These are phyloP conservation scores for Chydorus sphaericus DNA, from an alignment of 2,888 invertebrate species.

Conservation along the genomic window DNA sequence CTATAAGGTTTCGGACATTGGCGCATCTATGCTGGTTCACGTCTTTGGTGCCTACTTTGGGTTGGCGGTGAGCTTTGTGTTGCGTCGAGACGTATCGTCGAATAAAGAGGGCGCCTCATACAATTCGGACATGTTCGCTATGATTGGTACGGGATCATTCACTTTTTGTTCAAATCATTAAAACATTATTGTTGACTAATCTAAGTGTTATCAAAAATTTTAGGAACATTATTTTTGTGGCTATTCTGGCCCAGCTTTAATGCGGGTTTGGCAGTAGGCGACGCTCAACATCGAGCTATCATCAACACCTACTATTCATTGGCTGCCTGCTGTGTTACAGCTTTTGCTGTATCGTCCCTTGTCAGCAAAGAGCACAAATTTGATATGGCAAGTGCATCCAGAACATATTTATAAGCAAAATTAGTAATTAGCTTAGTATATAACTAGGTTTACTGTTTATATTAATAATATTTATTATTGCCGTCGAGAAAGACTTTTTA, in stretches of 20 bases:
- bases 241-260: constrained; percentile 97
- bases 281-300: constrained; percentile 67
- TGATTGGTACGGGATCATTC: too few relatives aligned
- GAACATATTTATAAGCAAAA: background rate
- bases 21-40: constrained; percentile 89
- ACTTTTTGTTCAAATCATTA: too few relatives aligned
- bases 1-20: constrained; percentile 73
- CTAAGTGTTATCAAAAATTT: too few relatives aligned
- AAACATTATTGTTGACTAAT: too few relatives aligned
- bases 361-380: constrained; percentile 58
- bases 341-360: constrained; percentile 68
- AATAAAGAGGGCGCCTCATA: constrained; percentile 60
- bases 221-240: constrained; percentile 87
- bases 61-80: constrained; percentile 61
- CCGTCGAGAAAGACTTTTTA: background rate
- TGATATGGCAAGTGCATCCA: constrained; percentile 47
- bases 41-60: constrained; percentile 97
- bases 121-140: constrained; percentile 79
- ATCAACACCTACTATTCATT: constrained; percentile 87
- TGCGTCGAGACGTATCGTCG: constrained; percentile 33
- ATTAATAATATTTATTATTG: too few relatives aligned
- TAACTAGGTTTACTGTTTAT: too few relatives aligned
- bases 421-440: too few relatives aligned
- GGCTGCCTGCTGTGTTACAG: constrained; percentile 60
- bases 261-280: constrained; percentile 53